Conservation (phyloP, 2,888 invertebrate species). For the Ypsolopha sequella region DNA sequence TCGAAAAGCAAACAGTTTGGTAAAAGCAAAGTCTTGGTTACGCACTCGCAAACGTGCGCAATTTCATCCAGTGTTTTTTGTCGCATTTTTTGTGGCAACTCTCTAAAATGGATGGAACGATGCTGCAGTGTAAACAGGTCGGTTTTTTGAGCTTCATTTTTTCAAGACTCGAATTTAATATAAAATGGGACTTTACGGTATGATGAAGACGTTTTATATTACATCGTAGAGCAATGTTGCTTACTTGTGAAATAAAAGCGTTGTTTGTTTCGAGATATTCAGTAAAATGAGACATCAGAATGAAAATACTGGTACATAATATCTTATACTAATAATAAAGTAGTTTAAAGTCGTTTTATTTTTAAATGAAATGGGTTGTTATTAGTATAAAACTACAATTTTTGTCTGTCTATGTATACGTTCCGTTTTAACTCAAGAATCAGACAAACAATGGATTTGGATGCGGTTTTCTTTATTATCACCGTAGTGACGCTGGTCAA, state of each 20-base stretch:
- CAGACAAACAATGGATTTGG: too few species aligned
- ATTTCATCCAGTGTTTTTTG: slow-evolving; percentile 23
- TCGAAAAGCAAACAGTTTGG: background rate
- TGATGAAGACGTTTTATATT: slow-evolving; percentile 32
- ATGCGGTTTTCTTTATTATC: too few species aligned
- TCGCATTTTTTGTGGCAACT: slow-evolving; percentile 21
- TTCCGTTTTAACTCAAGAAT: too few species aligned
- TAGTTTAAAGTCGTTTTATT: too few species aligned
- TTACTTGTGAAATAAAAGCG: background rate
- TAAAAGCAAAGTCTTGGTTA: slow-evolving; percentile 4
- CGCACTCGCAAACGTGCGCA: slow-evolving; percentile 19
- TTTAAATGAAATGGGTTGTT: too few species aligned
- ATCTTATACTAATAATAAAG: too few species aligned
- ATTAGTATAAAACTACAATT: too few species aligned
- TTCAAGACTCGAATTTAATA: slow-evolving; percentile 21
- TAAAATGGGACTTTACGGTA: slow-evolving; percentile 13
- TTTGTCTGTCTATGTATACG: too few species aligned
- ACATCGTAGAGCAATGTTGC: slow-evolving; percentile 15
- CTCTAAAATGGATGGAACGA: slow-evolving; percentile 27
- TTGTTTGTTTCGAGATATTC: too few species aligned
- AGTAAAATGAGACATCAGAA: too few species aligned
- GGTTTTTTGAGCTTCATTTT: slow-evolving; percentile 29
- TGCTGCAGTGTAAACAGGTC: slow-evolving; percentile 41
- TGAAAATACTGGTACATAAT: too few species aligned
- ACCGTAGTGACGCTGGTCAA: too few species aligned